A percentile compares a stretch with the other conserved stretches of the same genome.
phyloP scores from a whole-genome alignment of 2,113 vertebrate genomes.

The Drymodes brunneopygia region DNA sequence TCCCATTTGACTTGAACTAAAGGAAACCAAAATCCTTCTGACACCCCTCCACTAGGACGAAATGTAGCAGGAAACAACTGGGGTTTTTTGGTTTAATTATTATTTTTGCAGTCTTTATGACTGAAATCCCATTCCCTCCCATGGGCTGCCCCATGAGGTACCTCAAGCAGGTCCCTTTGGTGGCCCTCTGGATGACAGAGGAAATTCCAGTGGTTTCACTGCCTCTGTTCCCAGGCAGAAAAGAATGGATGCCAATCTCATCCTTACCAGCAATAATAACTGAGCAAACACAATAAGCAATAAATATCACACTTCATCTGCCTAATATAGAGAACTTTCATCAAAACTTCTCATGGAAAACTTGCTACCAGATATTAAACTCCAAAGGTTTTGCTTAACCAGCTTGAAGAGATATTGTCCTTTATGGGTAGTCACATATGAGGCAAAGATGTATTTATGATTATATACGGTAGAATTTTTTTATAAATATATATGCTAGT shows the following conservation, averaged over 20 bases:
- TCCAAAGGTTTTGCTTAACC: neutral
- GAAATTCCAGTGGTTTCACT: neutral
- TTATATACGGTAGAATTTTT: too few species aligned
- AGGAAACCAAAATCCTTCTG: neutral
- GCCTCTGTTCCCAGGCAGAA: neutral
- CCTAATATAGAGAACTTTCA: neutral
- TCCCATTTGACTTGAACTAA: neutral
- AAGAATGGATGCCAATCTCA: fast-evolving
- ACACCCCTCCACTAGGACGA: neutral
- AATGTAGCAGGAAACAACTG: neutral
- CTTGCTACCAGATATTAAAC: neutral
- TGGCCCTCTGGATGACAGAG: neutral
- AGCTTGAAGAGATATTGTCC: neutral
- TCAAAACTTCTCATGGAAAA: neutral
- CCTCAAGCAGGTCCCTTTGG: neutral
- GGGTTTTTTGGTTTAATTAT: neutral
- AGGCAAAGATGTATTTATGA: neutral
- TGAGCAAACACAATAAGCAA: neutral
- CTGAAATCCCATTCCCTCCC: neutral
- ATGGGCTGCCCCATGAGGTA: neutral
- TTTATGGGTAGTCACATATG: neutral
- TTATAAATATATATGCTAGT: neutral
- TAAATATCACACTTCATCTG: neutral
- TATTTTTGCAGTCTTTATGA: neutral
- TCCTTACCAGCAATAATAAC: neutral